A percentile compares a stretch with the other conserved stretches of the same genome.
Conservation (phyloP, 2,888 invertebrate species). For the Andrena marginata region DNA sequence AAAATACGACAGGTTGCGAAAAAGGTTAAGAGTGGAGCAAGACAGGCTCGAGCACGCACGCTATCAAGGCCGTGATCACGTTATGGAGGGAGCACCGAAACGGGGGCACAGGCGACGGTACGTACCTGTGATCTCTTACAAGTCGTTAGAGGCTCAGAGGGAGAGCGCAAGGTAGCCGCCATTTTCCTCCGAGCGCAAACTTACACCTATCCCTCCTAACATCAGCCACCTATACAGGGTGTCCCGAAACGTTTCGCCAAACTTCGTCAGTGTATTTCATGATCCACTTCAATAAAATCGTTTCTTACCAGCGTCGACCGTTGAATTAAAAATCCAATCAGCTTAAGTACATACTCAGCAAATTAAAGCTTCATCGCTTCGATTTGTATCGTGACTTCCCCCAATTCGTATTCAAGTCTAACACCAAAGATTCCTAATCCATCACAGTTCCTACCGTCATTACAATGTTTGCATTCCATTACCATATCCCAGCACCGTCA, state of each 20-base stretch:
- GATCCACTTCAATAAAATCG: neutral
- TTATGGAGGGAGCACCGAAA: conserved; percentile 56
- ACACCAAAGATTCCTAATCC: neutral
- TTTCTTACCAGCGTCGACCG: neutral
- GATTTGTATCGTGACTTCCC: neutral
- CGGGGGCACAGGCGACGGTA: conserved; percentile 57
- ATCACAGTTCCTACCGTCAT: neutral
- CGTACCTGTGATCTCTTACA: conserved; percentile 56
- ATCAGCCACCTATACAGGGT: neutral
- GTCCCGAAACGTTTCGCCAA: neutral
- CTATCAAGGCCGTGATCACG: conserved; percentile 63
- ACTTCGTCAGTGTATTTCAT: neutral
- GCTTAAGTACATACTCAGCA: too few relatives aligned
- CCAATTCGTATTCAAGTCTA: too few relatives aligned
- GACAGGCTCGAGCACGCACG: conserved; percentile 38
- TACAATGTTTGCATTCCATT: neutral
- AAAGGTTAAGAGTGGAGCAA: conserved; percentile 11
- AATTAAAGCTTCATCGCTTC: too few relatives aligned
- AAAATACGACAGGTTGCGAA: conserved; percentile 17
- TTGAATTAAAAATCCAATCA: too few relatives aligned
- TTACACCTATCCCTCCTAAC: conserved; percentile 11
- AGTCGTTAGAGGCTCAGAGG: conserved; percentile 35
- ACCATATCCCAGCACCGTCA: conserved; percentile 7
- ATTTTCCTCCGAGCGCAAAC: conserved; percentile 32
- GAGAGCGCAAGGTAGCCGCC: conserved; percentile 42